Evolutionary conservation across 1,140 invertebrate genomes (phyloP), one percentile per base, ranked within the genome.

Genomic region (Oedothorax gibbosus): DNA sequence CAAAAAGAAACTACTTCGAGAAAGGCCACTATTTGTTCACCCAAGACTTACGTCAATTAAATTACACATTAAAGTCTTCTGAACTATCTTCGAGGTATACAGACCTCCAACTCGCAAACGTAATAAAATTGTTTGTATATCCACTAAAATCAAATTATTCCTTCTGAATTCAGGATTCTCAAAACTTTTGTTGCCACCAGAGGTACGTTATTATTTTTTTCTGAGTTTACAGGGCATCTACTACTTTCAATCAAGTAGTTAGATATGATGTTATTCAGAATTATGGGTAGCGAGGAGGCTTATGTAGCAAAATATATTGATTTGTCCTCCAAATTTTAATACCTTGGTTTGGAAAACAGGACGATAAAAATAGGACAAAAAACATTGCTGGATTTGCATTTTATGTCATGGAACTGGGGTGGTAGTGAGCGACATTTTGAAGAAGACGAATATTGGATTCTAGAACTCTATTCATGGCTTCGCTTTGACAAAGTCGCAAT

Each of bases 101-200:
- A 35, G 68, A 53, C 21, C 64, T 56, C 51, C 49, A 65, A 68
- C 77, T 79, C 77, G 65, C 77, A 79, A 79, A 79, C 68, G 77
- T 56, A 79, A 79, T 79, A 79, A 79, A 79, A 79, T 79, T 79
- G 77, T 79, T 79, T 79, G 77, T 79, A 79, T 79, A 79, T 79
- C 77, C 66, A 56, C 64, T 64, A 18, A 77, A 79, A 79, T 79
- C 21, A 62, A 79, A 79, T 79, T 79, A 79, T 79, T 79, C 49
- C 53, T 51, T 35, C 18, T 68, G 77, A 79, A 79, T 68, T 64
- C 77, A 21, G 64, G 77, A 79, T 35, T 56, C 64, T 65, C 8
- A 53, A 15, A 35, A 35, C 11, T 51, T 53, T 53, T 51, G 69
- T 18, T 18, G 15, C 65, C 65, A 21, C 65, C 12, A 12, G 18